Evolutionary conservation across 2,888 invertebrate genomes (phyloP), one percentile per base, ranked within the genome.

Genomic region (Andrena fulva): DNA sequence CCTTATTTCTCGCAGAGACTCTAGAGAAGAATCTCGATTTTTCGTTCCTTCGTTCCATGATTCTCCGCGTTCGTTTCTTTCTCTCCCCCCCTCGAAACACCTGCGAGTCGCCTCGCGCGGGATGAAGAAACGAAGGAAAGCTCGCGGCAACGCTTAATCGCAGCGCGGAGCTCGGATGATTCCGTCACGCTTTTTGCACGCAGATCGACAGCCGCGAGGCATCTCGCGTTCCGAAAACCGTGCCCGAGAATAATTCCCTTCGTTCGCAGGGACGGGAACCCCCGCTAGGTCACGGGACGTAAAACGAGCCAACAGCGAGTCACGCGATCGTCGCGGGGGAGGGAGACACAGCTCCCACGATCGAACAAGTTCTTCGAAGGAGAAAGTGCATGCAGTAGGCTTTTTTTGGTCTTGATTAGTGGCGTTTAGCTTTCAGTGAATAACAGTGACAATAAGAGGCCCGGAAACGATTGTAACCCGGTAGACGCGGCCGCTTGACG

Each of bases 371-470:
- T 60, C 29, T 66, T 86, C 81, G 63, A 24, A 27, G 12, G 56
- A 29, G 63, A 70, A 67, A 81, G 42, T 86, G 87, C 86, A 87
- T 87, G 87, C 86, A 77, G 79, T 88, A 87, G 79, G 79, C 82
- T 84, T 86, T 71, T 73, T 80, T 88, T 75, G 68, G 79, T 76
- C 84, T 84, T 85, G 82, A 80, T 86, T 86, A 86, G 86, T 84
- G 80, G 70, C 81, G 82, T 76, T 74, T 82, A 76, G 76, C 77
- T 82, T 81, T 67, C 69, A 79, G 56, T 69, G 79, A 75, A 81
- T 75, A 76, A 85, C 77, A 78, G 73, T 74, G 82, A 70, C 83
- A 75, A 73, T 66, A 66, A 73, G 50, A 77, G 73, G 56, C 72
- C 64, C 72, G 74, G 74, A 68, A 54, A 72, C 72, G 70, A 84